These are phyloP conservation scores for Nymphalis c-album DNA, from an alignment of 2,888 invertebrate genomes.

Conservation along the genomic window DNA sequence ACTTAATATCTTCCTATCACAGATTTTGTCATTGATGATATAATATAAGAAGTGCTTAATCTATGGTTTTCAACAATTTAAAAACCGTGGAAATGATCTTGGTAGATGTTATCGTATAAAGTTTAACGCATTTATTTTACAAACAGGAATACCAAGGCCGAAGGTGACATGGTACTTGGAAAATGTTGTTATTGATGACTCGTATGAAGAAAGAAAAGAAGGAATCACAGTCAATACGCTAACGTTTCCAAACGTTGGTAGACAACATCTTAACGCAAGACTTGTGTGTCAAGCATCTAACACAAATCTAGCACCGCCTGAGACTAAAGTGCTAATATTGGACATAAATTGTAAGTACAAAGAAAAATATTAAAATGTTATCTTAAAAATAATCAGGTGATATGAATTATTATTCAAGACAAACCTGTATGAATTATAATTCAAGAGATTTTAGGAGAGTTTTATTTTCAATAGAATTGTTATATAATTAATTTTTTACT, in stretches of 20 bases:
- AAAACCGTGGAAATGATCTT: too few species aligned
- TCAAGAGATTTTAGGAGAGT: too few species aligned
- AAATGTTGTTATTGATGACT: constrained; percentile 91
- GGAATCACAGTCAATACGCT: constrained; percentile 89
- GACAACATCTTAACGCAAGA: constrained; percentile 91
- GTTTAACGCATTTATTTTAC: constrained; percentile 6
- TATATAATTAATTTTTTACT: too few species aligned
- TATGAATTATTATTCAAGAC: too few species aligned
- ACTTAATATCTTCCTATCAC: too few species aligned
- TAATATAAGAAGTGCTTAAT: too few species aligned
- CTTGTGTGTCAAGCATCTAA: constrained; percentile 94
- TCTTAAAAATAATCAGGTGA: too few species aligned
- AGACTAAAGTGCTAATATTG: constrained; percentile 88
- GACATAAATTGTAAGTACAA: constrained; percentile 91
- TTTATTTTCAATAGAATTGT: too few species aligned
- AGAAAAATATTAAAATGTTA: too few species aligned
- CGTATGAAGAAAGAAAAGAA: constrained; percentile 86
- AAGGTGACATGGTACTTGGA: constrained; percentile 92
- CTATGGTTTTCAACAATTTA: too few species aligned
- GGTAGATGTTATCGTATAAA: neutral
- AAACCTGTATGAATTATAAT: too few species aligned
- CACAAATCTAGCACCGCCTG: constrained; percentile 90
- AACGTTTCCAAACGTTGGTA: constrained; percentile 88
- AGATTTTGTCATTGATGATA: too few species aligned
- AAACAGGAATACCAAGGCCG: constrained; percentile 87